Evolutionary conservation across 2,113 vertebrate genomes (phyloP).

Genomic region (Oenanthe oenanthe): DNA sequence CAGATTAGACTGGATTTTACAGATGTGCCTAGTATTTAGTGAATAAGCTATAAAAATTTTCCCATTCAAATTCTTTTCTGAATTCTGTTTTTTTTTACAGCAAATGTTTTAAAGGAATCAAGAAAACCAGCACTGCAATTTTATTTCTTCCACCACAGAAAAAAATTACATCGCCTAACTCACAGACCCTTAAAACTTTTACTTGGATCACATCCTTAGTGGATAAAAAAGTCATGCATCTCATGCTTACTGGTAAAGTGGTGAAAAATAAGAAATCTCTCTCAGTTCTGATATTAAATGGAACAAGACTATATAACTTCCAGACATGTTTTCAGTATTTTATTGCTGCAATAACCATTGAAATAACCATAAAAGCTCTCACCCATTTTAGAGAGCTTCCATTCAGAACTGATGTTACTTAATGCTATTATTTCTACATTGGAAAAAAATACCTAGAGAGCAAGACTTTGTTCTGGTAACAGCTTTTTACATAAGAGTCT

Average conservation of each 20-base stretch:
- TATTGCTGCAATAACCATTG: not conserved
- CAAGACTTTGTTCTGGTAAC: not conserved
- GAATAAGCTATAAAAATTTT: not conserved
- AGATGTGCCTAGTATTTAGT: not conserved
- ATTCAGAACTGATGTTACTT: not conserved
- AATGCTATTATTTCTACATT: not conserved
- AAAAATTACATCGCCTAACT: not conserved
- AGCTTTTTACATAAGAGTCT: not conserved
- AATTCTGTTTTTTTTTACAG: not conserved
- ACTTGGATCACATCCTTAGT: not conserved
- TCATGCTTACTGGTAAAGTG: not conserved
- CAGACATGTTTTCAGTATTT: not conserved
- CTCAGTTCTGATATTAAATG: not conserved
- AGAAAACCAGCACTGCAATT: not conserved
- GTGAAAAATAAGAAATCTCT: not conserved
- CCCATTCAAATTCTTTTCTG: not conserved
- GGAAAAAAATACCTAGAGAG: not conserved
- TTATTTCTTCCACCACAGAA: not conserved
- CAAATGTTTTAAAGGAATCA: not conserved
- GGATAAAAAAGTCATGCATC: not conserved
- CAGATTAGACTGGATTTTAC: not conserved
- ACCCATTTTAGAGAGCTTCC: not conserved
- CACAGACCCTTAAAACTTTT: not conserved
- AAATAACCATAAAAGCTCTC: not conserved
- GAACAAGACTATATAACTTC: not conserved